phyloP scores from a whole-genome alignment of 1,140 invertebrate species.

The Euglossa dilemma region DNA sequence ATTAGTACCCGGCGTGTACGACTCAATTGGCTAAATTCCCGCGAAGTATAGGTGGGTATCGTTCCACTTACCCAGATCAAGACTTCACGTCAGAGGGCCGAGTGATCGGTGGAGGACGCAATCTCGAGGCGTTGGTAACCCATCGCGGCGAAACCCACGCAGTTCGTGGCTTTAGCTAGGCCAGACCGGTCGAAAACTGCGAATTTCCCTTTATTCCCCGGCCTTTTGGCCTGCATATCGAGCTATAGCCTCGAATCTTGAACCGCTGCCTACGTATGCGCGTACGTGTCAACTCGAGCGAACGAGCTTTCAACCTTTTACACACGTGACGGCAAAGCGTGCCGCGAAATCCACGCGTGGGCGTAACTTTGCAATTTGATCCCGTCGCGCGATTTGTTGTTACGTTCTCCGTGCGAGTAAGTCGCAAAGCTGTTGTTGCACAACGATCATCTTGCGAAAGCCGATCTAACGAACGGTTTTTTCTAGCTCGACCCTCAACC shows the following conservation, averaged over 20 bases:
- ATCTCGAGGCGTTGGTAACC: conserved; percentile 5
- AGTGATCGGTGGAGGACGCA: conserved; percentile 8
- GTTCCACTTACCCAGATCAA: not conserved
- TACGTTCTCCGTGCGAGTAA: conserved; percentile 43
- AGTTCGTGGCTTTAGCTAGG: not conserved
- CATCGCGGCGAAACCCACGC: conserved; percentile 1
- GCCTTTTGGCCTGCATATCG: conserved; percentile 23
- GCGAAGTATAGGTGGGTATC: too few species aligned
- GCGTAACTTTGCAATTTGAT: conserved; percentile 53
- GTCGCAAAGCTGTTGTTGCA: not conserved
- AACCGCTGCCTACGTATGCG: conserved; percentile 52
- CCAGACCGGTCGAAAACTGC: conserved; percentile 23
- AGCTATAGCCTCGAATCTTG: conserved; percentile 38
- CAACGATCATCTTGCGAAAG: not conserved
- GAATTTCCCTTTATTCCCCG: conserved; percentile 28
- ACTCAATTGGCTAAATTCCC: too few species aligned
- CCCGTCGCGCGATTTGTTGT: conserved; percentile 38
- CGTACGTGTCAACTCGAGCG: conserved; percentile 59
- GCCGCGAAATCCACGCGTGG: conserved; percentile 49
- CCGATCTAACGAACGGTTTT: not conserved
- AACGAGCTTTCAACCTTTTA: conserved; percentile 63
- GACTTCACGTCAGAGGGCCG: not conserved
- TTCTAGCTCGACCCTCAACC: not conserved
- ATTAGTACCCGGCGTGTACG: too few species aligned
- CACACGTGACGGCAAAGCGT: conserved; percentile 56